phyloP scores from a whole-genome alignment of 2,113 vertebrate species.

The Montifringilla adamsi region DNA sequence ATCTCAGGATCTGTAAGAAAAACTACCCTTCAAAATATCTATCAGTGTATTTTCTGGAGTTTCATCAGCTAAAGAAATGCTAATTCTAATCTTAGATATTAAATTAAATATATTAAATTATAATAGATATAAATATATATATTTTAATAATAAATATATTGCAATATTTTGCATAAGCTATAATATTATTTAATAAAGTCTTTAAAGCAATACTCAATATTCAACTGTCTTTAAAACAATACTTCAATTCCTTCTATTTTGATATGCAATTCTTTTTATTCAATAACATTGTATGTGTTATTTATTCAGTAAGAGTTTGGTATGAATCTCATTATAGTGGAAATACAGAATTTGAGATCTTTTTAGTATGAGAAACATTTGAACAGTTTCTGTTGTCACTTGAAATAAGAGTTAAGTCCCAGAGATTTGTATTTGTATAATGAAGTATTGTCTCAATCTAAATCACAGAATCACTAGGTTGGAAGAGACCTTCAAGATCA shows the following conservation, averaged over 20 bases:
- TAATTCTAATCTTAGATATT: neutral
- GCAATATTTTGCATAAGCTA: neutral
- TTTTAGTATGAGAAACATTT: neutral
- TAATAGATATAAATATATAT: no score
- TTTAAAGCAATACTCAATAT: neutral
- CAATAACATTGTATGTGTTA: neutral
- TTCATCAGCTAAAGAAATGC: neutral
- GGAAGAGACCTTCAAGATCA: neutral
- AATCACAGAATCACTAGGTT: neutral
- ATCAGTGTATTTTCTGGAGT: neutral
- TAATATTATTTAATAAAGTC: neutral
- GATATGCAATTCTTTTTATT: neutral
- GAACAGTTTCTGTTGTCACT: neutral
- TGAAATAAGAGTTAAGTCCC: neutral
- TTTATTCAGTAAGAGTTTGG: neutral
- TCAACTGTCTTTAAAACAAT: neutral
- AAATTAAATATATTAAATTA: neutral
- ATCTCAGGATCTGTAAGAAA: neutral
- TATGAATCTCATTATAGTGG: neutral
- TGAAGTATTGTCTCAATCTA: neutral
- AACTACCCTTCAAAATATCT: neutral
- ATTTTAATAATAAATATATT: neutral
- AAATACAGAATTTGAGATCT: neutral
- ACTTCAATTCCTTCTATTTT: neutral
- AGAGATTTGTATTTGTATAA: neutral